Percentiles rank a stretch among this genome's conserved stretches.
These are phyloP conservation scores for Rhinichthys klamathensis DNA, from an alignment of 2,113 vertebrate species.

Conservation along the genomic window DNA sequence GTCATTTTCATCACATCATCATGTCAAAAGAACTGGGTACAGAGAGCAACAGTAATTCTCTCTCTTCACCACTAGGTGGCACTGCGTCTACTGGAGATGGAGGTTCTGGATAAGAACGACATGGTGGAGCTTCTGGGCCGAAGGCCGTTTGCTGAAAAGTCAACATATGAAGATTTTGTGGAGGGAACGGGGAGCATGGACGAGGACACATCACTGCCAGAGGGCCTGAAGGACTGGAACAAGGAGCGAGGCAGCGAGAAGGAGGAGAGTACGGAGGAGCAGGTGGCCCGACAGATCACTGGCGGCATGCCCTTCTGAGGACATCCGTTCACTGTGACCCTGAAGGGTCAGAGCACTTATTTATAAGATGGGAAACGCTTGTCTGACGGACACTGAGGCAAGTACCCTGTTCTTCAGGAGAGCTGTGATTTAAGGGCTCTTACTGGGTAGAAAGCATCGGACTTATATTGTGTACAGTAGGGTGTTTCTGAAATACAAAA, in stretches of 20 bases:
- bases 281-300: conserved; percentile 81
- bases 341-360: background rate
- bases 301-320: conserved; percentile 83
- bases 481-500: background rate
- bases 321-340: background rate
- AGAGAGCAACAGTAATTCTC: background rate
- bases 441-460: background rate
- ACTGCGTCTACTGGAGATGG: conserved; percentile 89
- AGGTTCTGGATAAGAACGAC: conserved; percentile 93
- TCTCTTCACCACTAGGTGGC: conserved; percentile 81
- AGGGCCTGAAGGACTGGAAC: conserved; percentile 98
- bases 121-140: conserved; percentile 92
- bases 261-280: conserved; percentile 81
- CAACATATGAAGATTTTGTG: conserved; percentile 95
- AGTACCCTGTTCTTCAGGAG: background rate
- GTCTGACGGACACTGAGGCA: background rate
- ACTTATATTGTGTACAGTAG: background rate
- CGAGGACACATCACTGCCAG: conserved; percentile 92
- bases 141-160: conserved; percentile 93
- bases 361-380: background rate
- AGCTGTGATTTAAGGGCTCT: background rate
- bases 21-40: background rate
- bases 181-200: conserved; percentile 94
- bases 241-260: conserved; percentile 83
- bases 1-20: background rate